A percentile compares a stretch with the other conserved stretches of the same genome.
These are phyloP conservation scores for Morpho helenor DNA, from an alignment of 2,888 invertebrate genomes.

Conservation along the genomic window DNA sequence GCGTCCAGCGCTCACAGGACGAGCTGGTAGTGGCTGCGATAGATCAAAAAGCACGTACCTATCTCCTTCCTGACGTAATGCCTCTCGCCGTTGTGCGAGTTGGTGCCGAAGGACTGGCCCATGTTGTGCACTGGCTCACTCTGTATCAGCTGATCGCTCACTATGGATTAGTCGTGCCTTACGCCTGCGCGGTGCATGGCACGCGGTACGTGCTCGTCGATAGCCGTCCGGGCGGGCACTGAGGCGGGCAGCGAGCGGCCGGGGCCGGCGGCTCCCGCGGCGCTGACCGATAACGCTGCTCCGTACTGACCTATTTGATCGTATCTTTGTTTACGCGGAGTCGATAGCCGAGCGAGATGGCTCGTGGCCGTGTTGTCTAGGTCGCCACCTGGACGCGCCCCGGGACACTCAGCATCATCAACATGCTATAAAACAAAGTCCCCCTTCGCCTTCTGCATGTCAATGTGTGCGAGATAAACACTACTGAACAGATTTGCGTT, in stretches of 20 bases:
- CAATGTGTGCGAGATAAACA: no score
- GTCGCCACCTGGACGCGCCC: neutral
- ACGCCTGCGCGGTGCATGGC: constrained; percentile 52
- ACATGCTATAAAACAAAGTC: no score
- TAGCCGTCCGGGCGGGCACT: constrained; percentile 23
- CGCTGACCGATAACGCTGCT: constrained; percentile 39
- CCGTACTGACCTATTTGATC: constrained; percentile 33
- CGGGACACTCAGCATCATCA: no score
- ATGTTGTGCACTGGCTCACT: constrained; percentile 49
- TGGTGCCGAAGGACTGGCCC: constrained; percentile 74
- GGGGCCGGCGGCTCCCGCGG: constrained; percentile 29
- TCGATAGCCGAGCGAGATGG: constrained; percentile 12
- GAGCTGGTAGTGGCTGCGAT: constrained; percentile 6
- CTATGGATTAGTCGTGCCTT: constrained; percentile 19
- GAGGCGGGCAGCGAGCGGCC: constrained; percentile 14
- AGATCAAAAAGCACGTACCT: constrained; percentile 44
- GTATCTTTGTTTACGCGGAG: constrained; percentile 24
- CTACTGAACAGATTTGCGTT: no score
- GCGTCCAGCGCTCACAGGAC: neutral
- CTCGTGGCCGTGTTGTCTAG: constrained; percentile 9
- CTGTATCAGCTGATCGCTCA: constrained; percentile 54
- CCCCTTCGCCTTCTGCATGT: no score
- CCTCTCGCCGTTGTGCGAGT: constrained; percentile 66
- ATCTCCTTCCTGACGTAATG: constrained; percentile 70
- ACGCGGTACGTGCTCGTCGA: constrained; percentile 28